Evolutionary conservation across 2,113 vertebrate species (phyloP).

Genomic region (Spilogale gracilis): DNA sequence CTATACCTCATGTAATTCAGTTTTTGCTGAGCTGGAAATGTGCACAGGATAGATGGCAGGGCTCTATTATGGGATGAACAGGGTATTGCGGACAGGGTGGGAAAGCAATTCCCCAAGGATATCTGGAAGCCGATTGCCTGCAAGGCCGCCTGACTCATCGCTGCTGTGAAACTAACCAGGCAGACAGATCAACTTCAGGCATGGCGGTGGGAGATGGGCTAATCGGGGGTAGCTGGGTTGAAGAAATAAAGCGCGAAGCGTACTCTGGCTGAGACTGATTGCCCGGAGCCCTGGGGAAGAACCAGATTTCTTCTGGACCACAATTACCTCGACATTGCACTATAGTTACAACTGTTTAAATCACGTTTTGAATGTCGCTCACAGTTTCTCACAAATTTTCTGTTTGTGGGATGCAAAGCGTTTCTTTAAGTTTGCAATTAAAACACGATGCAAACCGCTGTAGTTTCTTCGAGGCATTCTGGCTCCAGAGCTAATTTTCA

Average conservation of each 20-base stretch:
- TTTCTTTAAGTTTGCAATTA: conserved; percentile 18
- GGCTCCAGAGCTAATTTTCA: not conserved
- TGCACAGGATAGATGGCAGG: conserved; percentile 29
- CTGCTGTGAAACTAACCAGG: not conserved
- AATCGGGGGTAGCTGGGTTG: not conserved
- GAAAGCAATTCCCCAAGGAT: conserved; percentile 32
- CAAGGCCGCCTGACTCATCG: not conserved
- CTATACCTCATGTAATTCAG: conserved; percentile 63
- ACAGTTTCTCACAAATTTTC: not conserved
- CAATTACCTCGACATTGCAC: not conserved
- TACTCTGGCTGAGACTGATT: not conserved
- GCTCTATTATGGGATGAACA: conserved; percentile 5
- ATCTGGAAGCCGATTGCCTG: not conserved
- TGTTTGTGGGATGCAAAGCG: not conserved
- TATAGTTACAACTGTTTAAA: not conserved
- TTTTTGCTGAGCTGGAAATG: conserved; percentile 50
- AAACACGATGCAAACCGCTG: not conserved
- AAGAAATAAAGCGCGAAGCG: not conserved
- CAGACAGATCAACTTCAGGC: not conserved
- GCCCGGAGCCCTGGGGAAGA: not conserved
- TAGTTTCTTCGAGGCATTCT: not conserved
- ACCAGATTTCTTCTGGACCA: not conserved
- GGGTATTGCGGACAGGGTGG: conserved; percentile 30
- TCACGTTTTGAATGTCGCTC: not conserved
- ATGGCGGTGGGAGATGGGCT: not conserved